Evolutionary conservation across 2,113 vertebrate genomes (phyloP), one percentile per base, ranked within the genome.

Genomic region (Sterna hirundo): DNA sequence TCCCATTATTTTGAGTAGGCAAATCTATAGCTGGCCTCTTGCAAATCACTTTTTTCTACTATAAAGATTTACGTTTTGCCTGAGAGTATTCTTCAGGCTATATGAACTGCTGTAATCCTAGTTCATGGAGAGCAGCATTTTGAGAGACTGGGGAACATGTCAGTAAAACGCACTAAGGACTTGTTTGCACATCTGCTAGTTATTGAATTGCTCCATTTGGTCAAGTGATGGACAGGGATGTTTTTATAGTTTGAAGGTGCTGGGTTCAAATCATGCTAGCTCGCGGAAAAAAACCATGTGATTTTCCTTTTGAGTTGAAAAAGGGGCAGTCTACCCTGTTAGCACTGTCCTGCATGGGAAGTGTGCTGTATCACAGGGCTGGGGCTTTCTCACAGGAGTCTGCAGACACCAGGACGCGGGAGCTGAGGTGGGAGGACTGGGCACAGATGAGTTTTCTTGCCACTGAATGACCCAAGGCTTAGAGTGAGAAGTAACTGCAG

Each of bases 201-300:
- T 94, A 94, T 29, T 88, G 90, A 71, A 58, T 49, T 60, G 21
- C 55, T 90, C 44, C 83, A 13, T 86, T 86, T 88, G 90, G 40
- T 47, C 82, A 65, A 57, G 57, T 20, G 62, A 65, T 42, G 40
- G 74, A 57, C 74, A 68, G 70, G 32, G 23, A 8, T 36, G 57
- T 64, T 89, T 75, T 81, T 15, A 40, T 42, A 52, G 60, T 61
- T 64, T 75, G 76, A 88, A 81, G 52, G 68, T 81, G 26, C 62
- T 51, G 46, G 13, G 32, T 72, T 77, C 55, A 66, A 77, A 74
- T 90, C 46, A 13, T 61, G 36, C 34, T 74, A 82, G 12, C 47
- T 52, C 29, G 3, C 46, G 44, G 51, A 16, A 5, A 46, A 65
- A 80, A 38, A 1, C 6, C 2, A 3, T 0, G 0, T 16, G 47